A percentile compares a stretch with the other conserved stretches of the same genome.
These are phyloP conservation scores for Aurelia coerulea DNA, from an alignment of 30 jellyfish, hydroid and myxozoan species.

Conservation along the genomic window DNA sequence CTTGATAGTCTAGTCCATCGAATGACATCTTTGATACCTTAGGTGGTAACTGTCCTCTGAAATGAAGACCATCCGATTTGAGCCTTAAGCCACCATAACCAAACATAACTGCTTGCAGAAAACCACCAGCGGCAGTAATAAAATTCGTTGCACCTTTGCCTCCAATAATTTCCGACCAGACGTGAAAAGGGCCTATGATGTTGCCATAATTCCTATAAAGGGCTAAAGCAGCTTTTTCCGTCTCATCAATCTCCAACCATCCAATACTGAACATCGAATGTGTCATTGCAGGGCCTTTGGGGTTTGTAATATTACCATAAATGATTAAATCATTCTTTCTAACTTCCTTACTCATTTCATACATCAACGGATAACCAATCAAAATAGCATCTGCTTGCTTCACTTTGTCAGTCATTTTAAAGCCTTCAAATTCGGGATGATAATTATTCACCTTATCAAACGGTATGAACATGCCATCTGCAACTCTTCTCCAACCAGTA, in stretches of 20 bases:
- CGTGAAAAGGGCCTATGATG: constrained; percentile 55
- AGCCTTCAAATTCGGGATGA: constrained; percentile 84
- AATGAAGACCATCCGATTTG: constrained; percentile 29
- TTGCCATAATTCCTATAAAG: constrained; percentile 48
- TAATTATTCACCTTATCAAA: constrained; percentile 40
- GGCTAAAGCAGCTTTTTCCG: constrained; percentile 48
- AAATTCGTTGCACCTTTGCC: constrained; percentile 75
- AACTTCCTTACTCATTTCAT: constrained; percentile 27
- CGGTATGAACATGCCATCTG: constrained; percentile 44
- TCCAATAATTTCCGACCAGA: constrained; percentile 73
- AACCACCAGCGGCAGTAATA: constrained; percentile 84
- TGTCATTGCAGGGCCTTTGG: constrained; percentile 88
- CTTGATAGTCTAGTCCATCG: constrained; percentile 57
- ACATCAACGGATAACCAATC: constrained; percentile 67
- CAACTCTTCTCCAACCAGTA: constrained; percentile 44
- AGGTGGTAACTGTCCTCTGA: constrained; percentile 37
- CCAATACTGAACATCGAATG: constrained; percentile 83
- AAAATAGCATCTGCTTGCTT: constrained; percentile 81
- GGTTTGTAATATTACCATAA: constrained; percentile 52
- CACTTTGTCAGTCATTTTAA: constrained; percentile 46
- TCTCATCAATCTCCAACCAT: constrained; percentile 66
- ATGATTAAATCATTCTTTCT: constrained; percentile 36
- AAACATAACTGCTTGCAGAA: constrained; percentile 57
- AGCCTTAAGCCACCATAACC: constrained; percentile 81
- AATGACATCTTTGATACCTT: constrained; percentile 4